phyloP scores from a whole-genome alignment of 1,140 invertebrate species.

The Archegozetes longisetosus region DNA sequence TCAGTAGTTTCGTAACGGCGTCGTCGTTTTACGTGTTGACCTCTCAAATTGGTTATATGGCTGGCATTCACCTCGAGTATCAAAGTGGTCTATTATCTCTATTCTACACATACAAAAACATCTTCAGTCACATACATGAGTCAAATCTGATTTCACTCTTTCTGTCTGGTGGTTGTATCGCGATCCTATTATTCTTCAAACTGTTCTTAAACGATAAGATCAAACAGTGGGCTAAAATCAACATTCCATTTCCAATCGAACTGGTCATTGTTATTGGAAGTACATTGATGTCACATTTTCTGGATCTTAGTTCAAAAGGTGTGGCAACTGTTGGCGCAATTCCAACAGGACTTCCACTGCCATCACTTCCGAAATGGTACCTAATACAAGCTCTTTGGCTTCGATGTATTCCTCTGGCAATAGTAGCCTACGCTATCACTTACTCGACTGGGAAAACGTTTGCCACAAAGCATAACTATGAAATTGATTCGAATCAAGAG shows the following conservation, averaged over 20 bases:
- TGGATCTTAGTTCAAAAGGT: background rate
- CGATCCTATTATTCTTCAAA: background rate
- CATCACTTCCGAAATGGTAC: background rate
- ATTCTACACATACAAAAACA: constrained; percentile 8
- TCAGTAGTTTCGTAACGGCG: constrained; percentile 79
- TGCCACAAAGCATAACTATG: constrained; percentile 44
- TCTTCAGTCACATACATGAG: background rate
- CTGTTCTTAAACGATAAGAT: background rate
- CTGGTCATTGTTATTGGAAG: constrained; percentile 10
- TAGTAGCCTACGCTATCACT: constrained; percentile 74
- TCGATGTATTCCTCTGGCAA: constrained; percentile 37
- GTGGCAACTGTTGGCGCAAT: background rate
- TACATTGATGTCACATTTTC: background rate
- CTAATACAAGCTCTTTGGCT: background rate
- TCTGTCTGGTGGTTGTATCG: background rate
- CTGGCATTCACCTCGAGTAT: constrained; percentile 37
- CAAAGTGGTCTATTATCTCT: background rate
- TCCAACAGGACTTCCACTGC: background rate
- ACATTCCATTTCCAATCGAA: constrained; percentile 13
- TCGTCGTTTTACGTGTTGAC: constrained; percentile 76
- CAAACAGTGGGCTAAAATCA: background rate
- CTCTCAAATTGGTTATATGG: constrained; percentile 71
- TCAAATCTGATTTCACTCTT: background rate
- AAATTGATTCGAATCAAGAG: constrained; percentile 24
- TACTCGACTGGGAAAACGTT: constrained; percentile 86